Conservation (phyloP, 2,113 vertebrate genomes). For the Leptocoma aspasia region DNA sequence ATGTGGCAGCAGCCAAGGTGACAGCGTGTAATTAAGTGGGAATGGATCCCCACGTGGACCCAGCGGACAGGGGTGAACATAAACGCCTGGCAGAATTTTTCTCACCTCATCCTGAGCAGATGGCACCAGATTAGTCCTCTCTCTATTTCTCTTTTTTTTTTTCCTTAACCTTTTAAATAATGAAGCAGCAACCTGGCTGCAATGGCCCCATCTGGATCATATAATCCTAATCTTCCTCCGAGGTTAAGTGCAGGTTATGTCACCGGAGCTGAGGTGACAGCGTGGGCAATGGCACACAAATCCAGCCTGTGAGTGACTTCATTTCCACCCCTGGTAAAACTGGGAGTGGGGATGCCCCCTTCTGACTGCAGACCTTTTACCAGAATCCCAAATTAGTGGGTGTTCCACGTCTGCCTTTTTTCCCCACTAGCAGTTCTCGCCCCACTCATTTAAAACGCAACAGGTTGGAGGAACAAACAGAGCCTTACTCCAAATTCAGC, state of each 20-base stretch:
- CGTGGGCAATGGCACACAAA: not conserved
- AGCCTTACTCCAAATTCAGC: not conserved
- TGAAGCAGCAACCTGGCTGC: not conserved
- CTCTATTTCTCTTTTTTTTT: not conserved
- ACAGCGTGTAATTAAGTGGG: not conserved
- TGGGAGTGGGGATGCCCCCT: not conserved
- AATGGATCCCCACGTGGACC: not conserved
- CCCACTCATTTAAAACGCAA: not conserved
- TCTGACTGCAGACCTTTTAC: not conserved
- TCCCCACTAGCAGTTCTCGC: not conserved
- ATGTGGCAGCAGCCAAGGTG: not conserved
- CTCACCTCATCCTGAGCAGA: conserved; percentile 37
- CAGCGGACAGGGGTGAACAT: not conserved
- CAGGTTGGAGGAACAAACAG: not conserved
- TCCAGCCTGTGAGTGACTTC: not conserved
- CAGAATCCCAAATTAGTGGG: not conserved
- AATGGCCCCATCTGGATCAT: not conserved
- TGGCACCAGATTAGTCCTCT: not conserved
- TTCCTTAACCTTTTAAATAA: conserved; percentile 2
- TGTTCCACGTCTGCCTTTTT: not conserved
- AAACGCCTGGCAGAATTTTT: not conserved
- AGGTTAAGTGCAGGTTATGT: not conserved
- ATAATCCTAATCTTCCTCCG: not conserved
- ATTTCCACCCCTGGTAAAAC: not conserved
- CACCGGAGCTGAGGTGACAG: not conserved